These are phyloP conservation scores for Rhineura floridana DNA, from an alignment of 2,113 vertebrate genomes.

Conservation along the genomic window DNA sequence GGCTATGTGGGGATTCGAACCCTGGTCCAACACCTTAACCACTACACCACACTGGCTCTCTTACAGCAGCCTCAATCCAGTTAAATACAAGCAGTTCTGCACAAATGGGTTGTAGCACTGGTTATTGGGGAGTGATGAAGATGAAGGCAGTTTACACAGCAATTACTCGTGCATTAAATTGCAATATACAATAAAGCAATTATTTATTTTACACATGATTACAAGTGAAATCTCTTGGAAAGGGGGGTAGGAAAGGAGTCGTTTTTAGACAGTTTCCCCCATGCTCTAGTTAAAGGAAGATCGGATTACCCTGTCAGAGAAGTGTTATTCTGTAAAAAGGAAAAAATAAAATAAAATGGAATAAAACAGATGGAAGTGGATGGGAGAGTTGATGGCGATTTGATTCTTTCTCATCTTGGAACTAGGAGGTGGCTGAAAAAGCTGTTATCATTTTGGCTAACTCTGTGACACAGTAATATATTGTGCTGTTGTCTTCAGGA, in stretches of 20 bases:
- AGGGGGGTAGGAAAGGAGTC: neutral
- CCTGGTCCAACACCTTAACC: too few relatives aligned
- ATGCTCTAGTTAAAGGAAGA: conserved; percentile 41
- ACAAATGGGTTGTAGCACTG: neutral
- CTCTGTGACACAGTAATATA: conserved; percentile 62
- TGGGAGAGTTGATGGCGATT: conserved; percentile 46
- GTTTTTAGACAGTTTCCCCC: neutral
- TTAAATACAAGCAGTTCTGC: neutral
- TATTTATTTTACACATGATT: neutral
- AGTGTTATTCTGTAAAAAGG: conserved; percentile 31
- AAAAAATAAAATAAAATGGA: neutral
- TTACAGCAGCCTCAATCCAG: too few relatives aligned
- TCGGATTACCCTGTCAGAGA: conserved; percentile 28
- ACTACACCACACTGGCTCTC: too few relatives aligned
- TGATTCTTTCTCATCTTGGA: conserved; percentile 62
- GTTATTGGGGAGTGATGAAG: neutral
- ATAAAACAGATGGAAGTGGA: conserved; percentile 61
- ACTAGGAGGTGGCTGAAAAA: conserved; percentile 61
- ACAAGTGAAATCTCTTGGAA: neutral
- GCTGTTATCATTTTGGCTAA: conserved; percentile 54
- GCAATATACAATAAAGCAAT: neutral
- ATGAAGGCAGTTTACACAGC: neutral
- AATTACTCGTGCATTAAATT: neutral
- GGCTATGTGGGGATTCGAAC: too few relatives aligned
- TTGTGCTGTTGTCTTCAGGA: conserved; percentile 59